Base-by-base conservation (phyloP, 2,888 invertebrate species). In the Mythimna vitellina region DNA sequence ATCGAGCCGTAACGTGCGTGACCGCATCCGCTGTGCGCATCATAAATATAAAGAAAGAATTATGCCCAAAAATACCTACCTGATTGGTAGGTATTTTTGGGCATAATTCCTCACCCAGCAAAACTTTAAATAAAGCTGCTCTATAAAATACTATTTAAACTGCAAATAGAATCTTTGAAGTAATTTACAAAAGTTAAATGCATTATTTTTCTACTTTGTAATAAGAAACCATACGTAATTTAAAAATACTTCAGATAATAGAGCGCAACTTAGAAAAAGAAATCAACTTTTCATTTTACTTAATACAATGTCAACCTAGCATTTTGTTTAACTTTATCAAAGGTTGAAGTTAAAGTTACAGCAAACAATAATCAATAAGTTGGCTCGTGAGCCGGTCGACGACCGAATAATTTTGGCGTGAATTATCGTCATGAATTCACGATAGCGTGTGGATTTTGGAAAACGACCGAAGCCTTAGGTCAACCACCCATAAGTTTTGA, bases 391-490 rank as follows among this genome's bases (percentile, higher is more conserved):
- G 67, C 77, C 88, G 88, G 88, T 88, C 90, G 86, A 85, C 86
- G 92, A 90, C 92, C 92, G 91, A 84, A 89, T 91, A 90, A 92
- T 91, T 91, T 93, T 91, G 88, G 92, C 93, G 90, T 91, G 91
- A 91, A 92, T 90, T 92, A 91, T 89, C 85, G 90, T 92, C 92
- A 42, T 42, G 42, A 42, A 42, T 42, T 42, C 42, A 92, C 92
- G 92, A 92, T 91, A 87, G 87, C 87, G 76, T 89, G 88, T 90
- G 91, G 88, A 86, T 91, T 92, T 92, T 90, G 82, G 86, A 88
- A 89, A 78, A 89, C 84, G 79, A 76, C 83, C 85, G 77, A 81
- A 82, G 75, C 81, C 81, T 82, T 77, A 85, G 91, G 89, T 90
- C 90, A 89, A 80, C 85, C 84, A 90, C 89, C 87, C 77, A 73